Evolutionary conservation across 2,113 vertebrate genomes (phyloP), one percentile per base, ranked within the genome.

Genomic region (Coptodon bakossiorum): DNA sequence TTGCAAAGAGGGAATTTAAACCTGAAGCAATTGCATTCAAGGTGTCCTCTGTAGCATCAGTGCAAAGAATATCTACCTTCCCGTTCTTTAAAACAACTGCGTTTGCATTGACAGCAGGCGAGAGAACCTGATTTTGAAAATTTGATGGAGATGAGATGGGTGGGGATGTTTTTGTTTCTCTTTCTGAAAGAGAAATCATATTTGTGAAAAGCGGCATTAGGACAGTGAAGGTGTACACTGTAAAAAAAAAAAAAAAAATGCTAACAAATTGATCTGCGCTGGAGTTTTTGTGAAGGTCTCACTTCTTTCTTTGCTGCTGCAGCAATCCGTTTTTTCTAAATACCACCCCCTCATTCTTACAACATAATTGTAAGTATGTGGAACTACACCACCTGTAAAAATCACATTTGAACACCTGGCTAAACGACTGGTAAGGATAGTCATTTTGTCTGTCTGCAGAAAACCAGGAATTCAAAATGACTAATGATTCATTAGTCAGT

Each of bases 401-500:
- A 50, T 50, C 73, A 50, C 45, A 78, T 50, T 52, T 52, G 45
- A 50, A 7, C 10, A 31, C 24, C 27, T 50, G 71, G 16, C 24
- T 50, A 50, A 50, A 31, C 4, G 10, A 50, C 45, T 78, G 27
- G 16, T 78, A 19, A 31, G 45, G 43, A 50, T 13, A 31, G 43
- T 50, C 17, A 50, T 78, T 76, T 76, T 29, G 24, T 48, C 43
- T 31, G 43, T 11, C 24, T 50, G 71, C 27, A 50, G 45, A 59
- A 56, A 83, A 11, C n/a, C 57, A 54, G 36, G 29, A 40, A 63
- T 36, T 61, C 82, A 40, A 85, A 86, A 80, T 52, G 80, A 83
- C 22, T 85, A 83, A 89, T 71, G 38, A 88, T 79, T 85, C 89
- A 86, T 83, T 63, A 66, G 88, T 85, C 81, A 85, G 27, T 38